Conservation (phyloP, 37 sponge, comb jelly and placozoan species). For the Crambe crambe region DNA sequence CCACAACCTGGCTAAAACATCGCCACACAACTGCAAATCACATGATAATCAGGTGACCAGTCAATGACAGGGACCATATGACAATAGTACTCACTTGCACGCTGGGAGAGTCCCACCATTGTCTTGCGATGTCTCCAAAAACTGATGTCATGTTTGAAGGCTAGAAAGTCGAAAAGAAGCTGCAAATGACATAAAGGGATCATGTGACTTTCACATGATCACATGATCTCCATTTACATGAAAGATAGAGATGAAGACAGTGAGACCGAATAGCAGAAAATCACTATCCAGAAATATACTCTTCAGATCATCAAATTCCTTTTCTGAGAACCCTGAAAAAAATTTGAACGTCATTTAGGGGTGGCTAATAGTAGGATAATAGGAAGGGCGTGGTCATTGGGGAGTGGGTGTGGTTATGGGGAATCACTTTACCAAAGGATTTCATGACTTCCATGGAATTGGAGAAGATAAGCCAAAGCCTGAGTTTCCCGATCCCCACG, state of each 20-base stretch:
- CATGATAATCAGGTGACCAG: neutral
- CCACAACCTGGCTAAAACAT: conserved; percentile 79
- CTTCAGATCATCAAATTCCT: conserved; percentile 91
- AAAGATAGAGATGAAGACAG: conserved; percentile 85
- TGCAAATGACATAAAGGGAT: conserved; percentile 13
- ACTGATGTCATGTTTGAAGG: conserved; percentile 92
- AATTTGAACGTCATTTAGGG: too few species aligned
- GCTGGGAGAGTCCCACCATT: conserved; percentile 83
- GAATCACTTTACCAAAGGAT: conserved; percentile 43
- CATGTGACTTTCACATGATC: neutral
- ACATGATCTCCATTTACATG: conserved; percentile 57
- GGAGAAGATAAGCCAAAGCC: conserved; percentile 74
- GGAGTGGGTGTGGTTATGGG: neutral
- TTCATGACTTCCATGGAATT: conserved; percentile 49
- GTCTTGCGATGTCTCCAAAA: conserved; percentile 86
- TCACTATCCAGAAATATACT: conserved; percentile 82
- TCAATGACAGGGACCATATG: neutral
- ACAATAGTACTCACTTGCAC: conserved; percentile 46
- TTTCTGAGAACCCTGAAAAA: conserved; percentile 76
- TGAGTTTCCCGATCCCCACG: conserved; percentile 57
- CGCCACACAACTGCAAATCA: conserved; percentile 72
- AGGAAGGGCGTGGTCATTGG: neutral
- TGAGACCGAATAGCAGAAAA: conserved; percentile 72
- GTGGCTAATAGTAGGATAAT: neutral
- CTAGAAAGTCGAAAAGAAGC: conserved; percentile 93